Percentiles rank a stretch among this genome's conserved stretches.
Conservation (phyloP, 2,113 vertebrate species). For the Festucalex cinctus region DNA sequence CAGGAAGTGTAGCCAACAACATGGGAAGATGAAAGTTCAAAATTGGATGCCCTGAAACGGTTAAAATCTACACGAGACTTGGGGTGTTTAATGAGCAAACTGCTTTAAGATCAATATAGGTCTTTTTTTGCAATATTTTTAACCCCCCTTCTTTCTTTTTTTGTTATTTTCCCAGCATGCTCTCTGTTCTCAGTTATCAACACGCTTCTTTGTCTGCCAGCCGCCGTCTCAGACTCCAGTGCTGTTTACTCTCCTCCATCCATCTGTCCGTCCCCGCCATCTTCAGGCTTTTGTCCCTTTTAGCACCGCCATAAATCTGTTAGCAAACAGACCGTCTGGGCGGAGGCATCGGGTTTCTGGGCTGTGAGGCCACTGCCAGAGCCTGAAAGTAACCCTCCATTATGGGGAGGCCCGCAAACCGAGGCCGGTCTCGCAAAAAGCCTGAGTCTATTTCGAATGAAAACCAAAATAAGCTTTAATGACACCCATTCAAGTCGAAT, state of each 20-base stretch:
- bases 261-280: slow-evolving; percentile 45
- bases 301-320: slow-evolving; percentile 75
- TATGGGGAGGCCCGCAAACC: slow-evolving; percentile 71
- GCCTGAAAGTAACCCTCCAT: slow-evolving; percentile 71
- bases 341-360: slow-evolving; percentile 70
- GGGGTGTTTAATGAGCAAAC: not conserved
- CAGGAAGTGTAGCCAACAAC: slow-evolving; percentile 15
- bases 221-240: slow-evolving; percentile 43
- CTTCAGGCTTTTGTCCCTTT: slow-evolving; percentile 68
- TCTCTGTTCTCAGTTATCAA: slow-evolving; percentile 47
- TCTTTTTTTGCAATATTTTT: slow-evolving; percentile 5
- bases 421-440: slow-evolving; percentile 57
- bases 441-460: slow-evolving; percentile 75
- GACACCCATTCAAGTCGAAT: slow-evolving; percentile 70
- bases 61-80: slow-evolving; percentile 1
- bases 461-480: slow-evolving; percentile 78
- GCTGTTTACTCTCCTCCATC: slow-evolving; percentile 51
- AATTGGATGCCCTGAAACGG: not conserved
- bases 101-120: not conserved
- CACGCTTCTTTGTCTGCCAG: slow-evolving; percentile 55
- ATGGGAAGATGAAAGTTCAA: not conserved
- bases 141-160: slow-evolving; percentile 13
- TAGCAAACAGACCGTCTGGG: slow-evolving; percentile 73
- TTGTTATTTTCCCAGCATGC: slow-evolving; percentile 48
- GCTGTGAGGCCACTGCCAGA: slow-evolving; percentile 64